These are phyloP conservation scores for Cecropterus lyciades DNA, from an alignment of 1,140 invertebrate species.

Conservation along the genomic window DNA sequence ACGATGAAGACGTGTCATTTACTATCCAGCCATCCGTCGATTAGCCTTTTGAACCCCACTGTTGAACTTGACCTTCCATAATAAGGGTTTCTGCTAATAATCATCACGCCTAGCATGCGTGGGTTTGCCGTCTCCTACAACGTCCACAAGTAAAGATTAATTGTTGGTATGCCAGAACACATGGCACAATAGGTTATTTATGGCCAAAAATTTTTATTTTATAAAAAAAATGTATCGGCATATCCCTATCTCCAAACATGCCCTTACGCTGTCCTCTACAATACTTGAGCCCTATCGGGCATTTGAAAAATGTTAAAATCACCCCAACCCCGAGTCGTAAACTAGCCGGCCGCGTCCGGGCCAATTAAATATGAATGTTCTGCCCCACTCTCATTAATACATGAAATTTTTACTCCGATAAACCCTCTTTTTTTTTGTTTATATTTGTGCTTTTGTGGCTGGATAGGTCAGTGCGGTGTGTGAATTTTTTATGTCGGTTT, in stretches of 20 bases:
- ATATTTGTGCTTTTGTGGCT: conserved; percentile 55
- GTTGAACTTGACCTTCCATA: too few species aligned
- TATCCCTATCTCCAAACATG: conserved; percentile 47
- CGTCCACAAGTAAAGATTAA: too few species aligned
- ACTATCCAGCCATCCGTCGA: too few species aligned
- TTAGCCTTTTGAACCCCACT: too few species aligned
- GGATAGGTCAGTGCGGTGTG: conserved; percentile 43
- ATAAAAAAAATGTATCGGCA: conserved; percentile 1
- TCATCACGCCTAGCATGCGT: too few species aligned
- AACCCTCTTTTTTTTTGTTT: conserved; percentile 55
- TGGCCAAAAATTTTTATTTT: too few species aligned
- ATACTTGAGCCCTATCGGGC: conserved; percentile 72
- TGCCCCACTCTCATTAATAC: conserved; percentile 71
- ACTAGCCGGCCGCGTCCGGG: conserved; percentile 59
- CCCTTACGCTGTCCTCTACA: conserved; percentile 69
- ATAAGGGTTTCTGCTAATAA: too few species aligned
- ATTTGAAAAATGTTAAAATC: conserved; percentile 78
- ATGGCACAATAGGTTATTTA: too few species aligned
- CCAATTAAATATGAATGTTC: conserved; percentile 80
- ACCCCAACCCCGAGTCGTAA: conserved; percentile 66
- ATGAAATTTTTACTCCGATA: conserved; percentile 60
- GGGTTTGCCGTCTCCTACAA: too few species aligned
- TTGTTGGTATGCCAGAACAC: too few species aligned
- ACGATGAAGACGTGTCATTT: too few species aligned
- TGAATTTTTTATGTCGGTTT: conserved; percentile 45